Percentiles rank a stretch among this genome's conserved stretches.
phyloP scores from a whole-genome alignment of 2,113 vertebrate species.

The Glareola pratincola region DNA sequence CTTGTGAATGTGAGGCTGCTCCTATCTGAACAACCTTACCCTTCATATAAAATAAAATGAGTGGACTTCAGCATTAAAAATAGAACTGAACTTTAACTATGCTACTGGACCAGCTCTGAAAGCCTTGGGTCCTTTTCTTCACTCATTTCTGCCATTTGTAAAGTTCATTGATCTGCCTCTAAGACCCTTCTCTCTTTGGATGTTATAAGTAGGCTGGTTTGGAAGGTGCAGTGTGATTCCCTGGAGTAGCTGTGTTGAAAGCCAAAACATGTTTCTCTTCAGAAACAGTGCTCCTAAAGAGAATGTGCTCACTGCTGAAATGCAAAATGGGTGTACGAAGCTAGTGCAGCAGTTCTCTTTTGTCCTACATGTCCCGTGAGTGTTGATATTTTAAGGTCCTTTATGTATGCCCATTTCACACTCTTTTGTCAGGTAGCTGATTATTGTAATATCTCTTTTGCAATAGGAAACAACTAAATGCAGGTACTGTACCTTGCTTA shows the following conservation, averaged over 20 bases:
- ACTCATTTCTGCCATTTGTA: background rate
- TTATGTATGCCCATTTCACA: background rate
- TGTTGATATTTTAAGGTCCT: background rate
- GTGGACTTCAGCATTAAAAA: background rate
- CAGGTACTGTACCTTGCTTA: background rate
- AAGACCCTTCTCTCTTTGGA: background rate
- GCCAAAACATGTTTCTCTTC: background rate
- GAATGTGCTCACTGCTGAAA: background rate
- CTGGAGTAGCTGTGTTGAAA: constrained; percentile 7
- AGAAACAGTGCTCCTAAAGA: background rate
- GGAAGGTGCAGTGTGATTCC: background rate
- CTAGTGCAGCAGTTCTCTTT: background rate
- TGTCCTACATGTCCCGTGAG: background rate
- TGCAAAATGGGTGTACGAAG: background rate
- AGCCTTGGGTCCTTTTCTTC: background rate
- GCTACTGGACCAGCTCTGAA: background rate
- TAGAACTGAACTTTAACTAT: background rate
- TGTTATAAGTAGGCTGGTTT: background rate
- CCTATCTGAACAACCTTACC: background rate
- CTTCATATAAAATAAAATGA: background rate
- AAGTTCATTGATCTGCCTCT: background rate
- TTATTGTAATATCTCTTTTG: background rate
- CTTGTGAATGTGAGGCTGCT: background rate
- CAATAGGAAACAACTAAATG: background rate
- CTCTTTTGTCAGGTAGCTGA: background rate